Percentiles rank a stretch among this genome's conserved stretches.
These are phyloP conservation scores for Diaphora mendica DNA, from an alignment of 2,888 invertebrate species.

Conservation along the genomic window DNA sequence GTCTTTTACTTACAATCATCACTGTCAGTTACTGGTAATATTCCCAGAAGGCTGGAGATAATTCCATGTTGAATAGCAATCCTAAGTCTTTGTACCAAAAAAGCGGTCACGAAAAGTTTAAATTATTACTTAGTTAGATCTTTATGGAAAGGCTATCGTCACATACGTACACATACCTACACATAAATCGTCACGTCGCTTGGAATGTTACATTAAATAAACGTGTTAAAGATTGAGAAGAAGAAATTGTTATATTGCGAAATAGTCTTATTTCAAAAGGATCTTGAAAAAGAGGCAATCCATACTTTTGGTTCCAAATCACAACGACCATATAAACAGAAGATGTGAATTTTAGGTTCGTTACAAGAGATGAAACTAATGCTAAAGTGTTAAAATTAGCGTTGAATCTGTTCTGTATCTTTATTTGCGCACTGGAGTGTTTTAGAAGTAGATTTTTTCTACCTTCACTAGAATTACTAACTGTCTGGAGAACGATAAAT, in stretches of 20 bases:
- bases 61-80: neutral
- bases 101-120: no score
- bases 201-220: no score
- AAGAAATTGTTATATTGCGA: neutral
- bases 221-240: no score
- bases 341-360: neutral
- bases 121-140: no score
- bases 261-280: no score
- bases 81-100: no score
- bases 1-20: neutral
- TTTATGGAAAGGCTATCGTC: no score
- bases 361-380: neutral
- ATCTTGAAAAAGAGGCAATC: neutral
- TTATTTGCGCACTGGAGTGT: neutral
- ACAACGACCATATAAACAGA: neutral
- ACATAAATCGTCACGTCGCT: no score
- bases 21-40: neutral
- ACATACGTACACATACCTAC: no score
- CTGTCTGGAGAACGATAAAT: neutral
- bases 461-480: neutral
- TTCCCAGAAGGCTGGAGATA: neutral
- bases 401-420: neutral
- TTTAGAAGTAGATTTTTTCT: neutral
- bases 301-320: neutral
- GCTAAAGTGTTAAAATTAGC: neutral